A percentile compares a stretch with the other conserved stretches of the same genome.
phyloP scores from a whole-genome alignment of 2,888 invertebrate species.

The Hypomecis punctinalis region DNA sequence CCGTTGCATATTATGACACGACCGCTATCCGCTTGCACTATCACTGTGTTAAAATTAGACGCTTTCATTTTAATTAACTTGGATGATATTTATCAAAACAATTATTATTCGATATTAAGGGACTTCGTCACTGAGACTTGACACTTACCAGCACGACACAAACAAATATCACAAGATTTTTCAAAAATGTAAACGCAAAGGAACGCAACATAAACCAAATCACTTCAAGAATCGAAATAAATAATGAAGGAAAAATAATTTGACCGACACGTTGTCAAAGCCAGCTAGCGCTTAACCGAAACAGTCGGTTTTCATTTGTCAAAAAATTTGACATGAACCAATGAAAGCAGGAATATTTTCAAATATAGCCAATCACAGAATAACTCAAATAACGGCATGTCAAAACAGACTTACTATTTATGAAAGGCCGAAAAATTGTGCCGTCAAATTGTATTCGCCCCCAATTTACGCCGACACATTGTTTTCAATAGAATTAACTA shows the following conservation, averaged over 20 bases:
- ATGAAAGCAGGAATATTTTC: constrained; percentile 33
- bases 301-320: constrained; percentile 59
- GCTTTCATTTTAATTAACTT: constrained; percentile 32
- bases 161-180: constrained; percentile 65
- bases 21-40: constrained; percentile 29
- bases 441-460: constrained; percentile 58
- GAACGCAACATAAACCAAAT: constrained; percentile 75
- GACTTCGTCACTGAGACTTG: constrained; percentile 43
- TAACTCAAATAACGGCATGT: constrained; percentile 39
- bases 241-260: constrained; percentile 73
- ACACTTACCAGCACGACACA: constrained; percentile 65
- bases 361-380: background rate
- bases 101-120: no score
- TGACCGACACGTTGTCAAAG: constrained; percentile 66
- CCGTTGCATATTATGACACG: constrained; percentile 22
- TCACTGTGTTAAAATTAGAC: constrained; percentile 47
- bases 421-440: constrained; percentile 52
- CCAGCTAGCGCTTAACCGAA: constrained; percentile 69
- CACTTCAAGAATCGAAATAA: constrained; percentile 71
- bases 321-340: constrained; percentile 37
- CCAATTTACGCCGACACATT: constrained; percentile 53
- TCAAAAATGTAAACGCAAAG: constrained; percentile 60
- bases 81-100: no score
- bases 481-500: no score
- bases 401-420: constrained; percentile 65